phyloP scores from a whole-genome alignment of 2,113 vertebrate species.

The Carlito syrichta region DNA sequence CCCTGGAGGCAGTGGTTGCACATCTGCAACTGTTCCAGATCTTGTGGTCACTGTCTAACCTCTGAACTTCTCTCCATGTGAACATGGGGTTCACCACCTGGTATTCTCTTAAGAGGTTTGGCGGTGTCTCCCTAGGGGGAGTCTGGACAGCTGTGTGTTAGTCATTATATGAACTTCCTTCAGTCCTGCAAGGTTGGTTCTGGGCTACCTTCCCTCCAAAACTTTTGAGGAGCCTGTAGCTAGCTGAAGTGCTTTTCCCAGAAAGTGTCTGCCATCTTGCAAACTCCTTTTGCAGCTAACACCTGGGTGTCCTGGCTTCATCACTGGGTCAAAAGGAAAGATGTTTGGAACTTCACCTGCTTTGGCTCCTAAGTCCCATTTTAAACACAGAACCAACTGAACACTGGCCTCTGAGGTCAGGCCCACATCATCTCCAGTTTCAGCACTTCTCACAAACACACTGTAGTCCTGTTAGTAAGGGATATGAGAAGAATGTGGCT shows the following conservation, averaged over 20 bases:
- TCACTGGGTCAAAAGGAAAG: not conserved
- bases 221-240: not conserved
- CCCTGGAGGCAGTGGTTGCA: rapidly evolving
- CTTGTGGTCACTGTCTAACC: rapidly evolving
- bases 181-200: rapidly evolving
- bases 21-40: not conserved
- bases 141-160: not conserved
- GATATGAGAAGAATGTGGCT: not conserved
- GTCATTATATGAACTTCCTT: not conserved
- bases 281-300: not conserved
- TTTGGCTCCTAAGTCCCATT: not conserved
- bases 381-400: not conserved
- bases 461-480: not conserved
- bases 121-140: not conserved
- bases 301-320: not conserved
- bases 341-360: not conserved
- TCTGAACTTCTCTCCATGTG: not conserved
- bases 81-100: rapidly evolving
- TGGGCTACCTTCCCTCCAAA: not conserved
- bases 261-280: not conserved
- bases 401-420: not conserved
- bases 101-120: rapidly evolving
- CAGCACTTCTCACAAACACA: not conserved
- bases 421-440: rapidly evolving
- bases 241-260: not conserved